phyloP scores from a whole-genome alignment of 1,140 invertebrate species.

The Drosophila burlai region DNA sequence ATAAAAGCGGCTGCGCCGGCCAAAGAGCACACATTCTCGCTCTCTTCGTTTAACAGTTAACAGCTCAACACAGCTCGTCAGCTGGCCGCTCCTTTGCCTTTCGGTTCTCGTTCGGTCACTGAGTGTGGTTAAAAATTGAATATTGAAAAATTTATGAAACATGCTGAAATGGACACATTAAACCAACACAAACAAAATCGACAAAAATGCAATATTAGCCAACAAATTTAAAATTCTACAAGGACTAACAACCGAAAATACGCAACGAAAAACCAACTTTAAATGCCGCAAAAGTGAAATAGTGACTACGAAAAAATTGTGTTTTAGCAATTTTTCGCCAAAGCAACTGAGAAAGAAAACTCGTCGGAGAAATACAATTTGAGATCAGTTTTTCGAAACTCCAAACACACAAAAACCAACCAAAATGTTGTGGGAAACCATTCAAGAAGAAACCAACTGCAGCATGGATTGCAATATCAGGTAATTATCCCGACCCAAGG shows the following conservation, averaged over 20 bases:
- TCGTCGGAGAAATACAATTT: constrained; percentile 1
- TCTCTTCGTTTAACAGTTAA: constrained; percentile 62
- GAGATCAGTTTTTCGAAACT: constrained; percentile 32
- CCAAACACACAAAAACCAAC: constrained; percentile 30
- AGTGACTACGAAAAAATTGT: constrained; percentile 76
- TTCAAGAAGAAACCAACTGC: constrained; percentile 76
- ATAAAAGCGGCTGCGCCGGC: constrained; percentile 62
- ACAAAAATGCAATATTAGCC: constrained; percentile 75
- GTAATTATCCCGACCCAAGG: constrained; percentile 66
- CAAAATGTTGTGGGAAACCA: constrained; percentile 84
- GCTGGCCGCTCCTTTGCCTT: constrained; percentile 33
- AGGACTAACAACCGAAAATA: constrained; percentile 68
- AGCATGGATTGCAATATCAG: constrained; percentile 81
- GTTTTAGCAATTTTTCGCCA: constrained; percentile 79
- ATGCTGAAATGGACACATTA: constrained; percentile 74
- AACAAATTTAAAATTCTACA: constrained; percentile 45
- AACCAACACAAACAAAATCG: constrained; percentile 14
- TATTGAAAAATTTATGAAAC: constrained; percentile 44
- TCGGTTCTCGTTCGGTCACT: constrained; percentile 29
- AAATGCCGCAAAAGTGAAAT: constrained; percentile 48
- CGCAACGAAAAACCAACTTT: constrained; percentile 50
- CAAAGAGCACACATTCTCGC: constrained; percentile 51
- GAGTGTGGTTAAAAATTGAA: constrained; percentile 50
- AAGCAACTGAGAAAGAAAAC: constrained; percentile 17
- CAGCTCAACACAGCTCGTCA: constrained; percentile 29